A percentile compares a stretch with the other conserved stretches of the same genome.
Evolutionary conservation across 92 coral and sea anemone species (phyloP).

Genomic region (Palythoa caribaeorum): DNA sequence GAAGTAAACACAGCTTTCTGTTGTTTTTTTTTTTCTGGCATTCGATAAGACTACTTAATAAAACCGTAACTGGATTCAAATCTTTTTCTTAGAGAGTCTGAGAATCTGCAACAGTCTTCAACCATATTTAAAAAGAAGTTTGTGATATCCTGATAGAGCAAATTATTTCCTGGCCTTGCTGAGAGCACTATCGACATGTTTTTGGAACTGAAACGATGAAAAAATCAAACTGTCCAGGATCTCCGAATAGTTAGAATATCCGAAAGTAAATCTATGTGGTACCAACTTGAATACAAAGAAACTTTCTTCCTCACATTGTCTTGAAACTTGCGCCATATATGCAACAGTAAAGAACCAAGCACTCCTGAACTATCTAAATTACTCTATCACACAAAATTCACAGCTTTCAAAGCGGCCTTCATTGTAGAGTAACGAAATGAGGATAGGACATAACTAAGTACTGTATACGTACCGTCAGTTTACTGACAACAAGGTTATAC

Average conservation of each 20-base stretch:
- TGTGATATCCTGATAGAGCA: no score
- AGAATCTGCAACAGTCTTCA: neutral
- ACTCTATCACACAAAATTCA: neutral
- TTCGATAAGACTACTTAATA: slow-evolving; percentile 14
- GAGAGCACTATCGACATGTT: no score
- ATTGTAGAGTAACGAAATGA: neutral
- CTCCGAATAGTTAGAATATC: no score
- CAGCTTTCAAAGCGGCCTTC: neutral
- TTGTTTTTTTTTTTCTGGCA: neutral
- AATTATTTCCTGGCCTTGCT: no score
- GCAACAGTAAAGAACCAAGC: neutral
- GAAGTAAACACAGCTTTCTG: neutral
- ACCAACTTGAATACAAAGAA: no score
- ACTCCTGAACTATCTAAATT: no score
- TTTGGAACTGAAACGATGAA: no score
- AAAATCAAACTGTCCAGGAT: no score
- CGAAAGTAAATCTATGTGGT: no score
- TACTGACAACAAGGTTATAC: neutral
- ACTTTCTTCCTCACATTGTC: no score
- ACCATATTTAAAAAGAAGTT: neutral
- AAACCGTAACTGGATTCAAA: neutral
- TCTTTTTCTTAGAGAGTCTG: neutral
- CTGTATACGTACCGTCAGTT: neutral
- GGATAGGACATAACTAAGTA: neutral
- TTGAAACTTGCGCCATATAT: no score